Evolutionary conservation across 2,797 vertebrate species (phyloP).

Genomic region (Salmo trutta): DNA sequence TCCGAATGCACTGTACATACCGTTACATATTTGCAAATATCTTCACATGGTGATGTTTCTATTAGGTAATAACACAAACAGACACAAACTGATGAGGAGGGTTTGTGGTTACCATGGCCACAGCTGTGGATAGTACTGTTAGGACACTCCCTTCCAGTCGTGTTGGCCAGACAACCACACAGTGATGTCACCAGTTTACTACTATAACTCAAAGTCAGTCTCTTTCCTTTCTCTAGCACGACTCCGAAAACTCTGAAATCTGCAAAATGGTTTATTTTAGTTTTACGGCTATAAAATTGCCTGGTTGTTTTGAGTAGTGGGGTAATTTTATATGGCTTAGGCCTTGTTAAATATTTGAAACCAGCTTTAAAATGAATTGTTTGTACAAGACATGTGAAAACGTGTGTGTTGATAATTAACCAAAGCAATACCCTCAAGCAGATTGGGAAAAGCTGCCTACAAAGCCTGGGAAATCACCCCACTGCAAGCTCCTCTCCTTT

Average conservation of each 20-base stretch:
- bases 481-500: conserved; percentile 20
- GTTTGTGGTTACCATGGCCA: not conserved
- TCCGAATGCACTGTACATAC: too few species aligned
- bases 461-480: conserved; percentile 39
- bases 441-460: conserved; percentile 42
- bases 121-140: not conserved
- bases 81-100: too few species aligned
- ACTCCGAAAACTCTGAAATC: not conserved
- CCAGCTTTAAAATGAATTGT: not conserved
- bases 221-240: conserved; percentile 8
- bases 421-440: conserved; percentile 24
- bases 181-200: not conserved
- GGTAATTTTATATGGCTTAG: not conserved
- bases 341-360: not conserved
- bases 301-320: too few species aligned
- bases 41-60: too few species aligned
- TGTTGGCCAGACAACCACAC: not conserved
- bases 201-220: not conserved
- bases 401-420: too few species aligned
- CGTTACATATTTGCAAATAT: too few species aligned
- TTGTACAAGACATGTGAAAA: too few species aligned
- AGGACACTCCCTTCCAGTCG: not conserved
- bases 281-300: too few species aligned
- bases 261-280: not conserved
- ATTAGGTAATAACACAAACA: too few species aligned